Base-by-base conservation (phyloP, 1,140 invertebrate species). In the Polypedilum vanderplanki region DNA sequence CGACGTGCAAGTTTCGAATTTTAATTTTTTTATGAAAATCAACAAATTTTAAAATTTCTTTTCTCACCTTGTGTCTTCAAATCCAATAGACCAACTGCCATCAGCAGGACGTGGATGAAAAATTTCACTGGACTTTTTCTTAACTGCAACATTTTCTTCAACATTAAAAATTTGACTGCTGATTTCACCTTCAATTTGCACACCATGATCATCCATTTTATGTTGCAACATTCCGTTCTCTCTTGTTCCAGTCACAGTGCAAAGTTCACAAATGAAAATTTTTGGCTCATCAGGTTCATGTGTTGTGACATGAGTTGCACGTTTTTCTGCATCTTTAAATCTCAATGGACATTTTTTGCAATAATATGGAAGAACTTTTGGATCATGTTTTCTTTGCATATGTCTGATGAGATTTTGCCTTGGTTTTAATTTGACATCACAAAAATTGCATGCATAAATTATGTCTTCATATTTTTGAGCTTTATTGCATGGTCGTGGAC, bases 191-290 rank as follows among this genome's bases (percentile, higher is more conserved):
- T 70, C 17, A 20, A 22, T 4, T 7, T 7, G 17, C 3, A 70
- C 17, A 20, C 20, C 17, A 22, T 70, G 65, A 70, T 70, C 65
- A 20, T 70, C 20, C 3, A 22, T 22, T 20, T 70, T n/a, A 70
- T 70, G 65, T 0, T 70, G 20, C 17, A 70, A 18, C 20, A 70
- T 70, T 20, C 65, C 65, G 20, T 10, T 12, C 9, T 18, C 65
- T 20, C 65, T 70, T 7, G 9, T 18, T 20, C 65, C 65, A 20
- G 65, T 70, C 8, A 18, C 65, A 18, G 17, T 9, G 20, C 65
- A 70, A 22, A 70, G 3, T 8, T 70, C 65, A 70, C 65, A 70
- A 70, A 70, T 70, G 17, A 70, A 70, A 22, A 70, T 70, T 70
- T 18, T 20, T 20, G 17, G 65, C 17, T 18, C 65, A 70, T 70